Evolutionary conservation across 37 sponge, comb jelly and placozoan species (phyloP).

Genomic region (Beroe ovata): DNA sequence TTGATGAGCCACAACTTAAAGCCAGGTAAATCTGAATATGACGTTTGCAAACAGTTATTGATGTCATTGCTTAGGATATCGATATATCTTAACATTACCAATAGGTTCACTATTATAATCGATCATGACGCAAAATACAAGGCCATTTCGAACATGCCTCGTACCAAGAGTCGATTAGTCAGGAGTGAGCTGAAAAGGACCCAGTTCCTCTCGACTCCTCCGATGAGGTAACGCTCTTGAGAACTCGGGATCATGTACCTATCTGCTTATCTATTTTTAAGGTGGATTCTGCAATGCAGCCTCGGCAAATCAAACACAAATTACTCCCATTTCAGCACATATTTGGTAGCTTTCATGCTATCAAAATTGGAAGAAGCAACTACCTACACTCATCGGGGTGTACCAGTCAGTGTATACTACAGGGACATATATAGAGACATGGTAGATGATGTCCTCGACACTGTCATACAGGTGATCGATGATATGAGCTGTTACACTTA

Average conservation of each 20-base stretch:
- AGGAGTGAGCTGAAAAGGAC: slow-evolving; percentile 5
- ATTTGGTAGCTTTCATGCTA: slow-evolving; percentile 32
- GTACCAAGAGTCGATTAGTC: not conserved
- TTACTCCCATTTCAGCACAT: slow-evolving; percentile 63
- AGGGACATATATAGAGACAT: not conserved
- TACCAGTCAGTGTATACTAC: slow-evolving; percentile 1
- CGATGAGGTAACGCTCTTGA: slow-evolving; percentile 68
- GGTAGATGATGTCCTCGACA: not conserved
- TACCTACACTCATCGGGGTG: not conserved
- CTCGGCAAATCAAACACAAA: not conserved
- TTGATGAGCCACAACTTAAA: slow-evolving; percentile 41
- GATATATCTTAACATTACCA: no score
- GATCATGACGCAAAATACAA: slow-evolving; percentile 4
- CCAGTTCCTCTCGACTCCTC: slow-evolving; percentile 8
- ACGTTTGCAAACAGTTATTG: no score
- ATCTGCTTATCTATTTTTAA: no score
- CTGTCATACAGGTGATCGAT: slow-evolving; percentile 24
- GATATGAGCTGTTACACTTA: no score
- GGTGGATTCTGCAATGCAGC: not conserved
- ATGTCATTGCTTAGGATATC: no score
- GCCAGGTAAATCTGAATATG: no score
- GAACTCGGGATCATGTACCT: no score
- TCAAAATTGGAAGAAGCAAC: slow-evolving; percentile 12
- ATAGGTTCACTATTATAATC: slow-evolving; percentile 5
- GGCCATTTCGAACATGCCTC: slow-evolving; percentile 39